These are phyloP conservation scores for Philaenus spumarius DNA, from an alignment of 1,140 invertebrate species.

Conservation along the genomic window DNA sequence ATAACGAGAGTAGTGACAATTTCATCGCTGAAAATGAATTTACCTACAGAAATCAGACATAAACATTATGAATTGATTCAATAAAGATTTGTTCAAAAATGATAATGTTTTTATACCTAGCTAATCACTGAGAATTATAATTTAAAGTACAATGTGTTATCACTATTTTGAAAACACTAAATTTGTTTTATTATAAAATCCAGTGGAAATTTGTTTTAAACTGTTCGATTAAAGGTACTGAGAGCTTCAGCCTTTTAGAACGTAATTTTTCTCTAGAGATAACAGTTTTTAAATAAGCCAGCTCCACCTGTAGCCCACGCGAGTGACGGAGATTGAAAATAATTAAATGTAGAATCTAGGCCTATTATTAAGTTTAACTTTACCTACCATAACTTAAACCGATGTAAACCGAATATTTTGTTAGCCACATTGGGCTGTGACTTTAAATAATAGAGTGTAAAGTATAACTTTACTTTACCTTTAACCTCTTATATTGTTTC, in stretches of 20 bases:
- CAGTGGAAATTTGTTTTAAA: not conserved
- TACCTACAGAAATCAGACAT: not conserved
- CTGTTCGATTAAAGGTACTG: not conserved
- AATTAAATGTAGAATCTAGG: not conserved
- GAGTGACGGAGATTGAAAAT: too few species aligned
- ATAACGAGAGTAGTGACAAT: not conserved
- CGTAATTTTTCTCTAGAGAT: too few species aligned
- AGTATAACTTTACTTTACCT: not conserved
- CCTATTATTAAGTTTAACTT: too few species aligned
- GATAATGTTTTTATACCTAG: not conserved
- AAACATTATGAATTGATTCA: not conserved
- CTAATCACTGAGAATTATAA: not conserved
- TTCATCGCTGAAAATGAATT: not conserved
- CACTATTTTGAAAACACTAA: not conserved
- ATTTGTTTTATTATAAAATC: not conserved
- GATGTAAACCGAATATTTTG: too few species aligned
- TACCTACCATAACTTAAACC: too few species aligned
- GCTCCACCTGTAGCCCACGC: too few species aligned
- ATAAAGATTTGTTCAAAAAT: not conserved
- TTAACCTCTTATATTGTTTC: slow-evolving; percentile 1
- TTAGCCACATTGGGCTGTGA: too few species aligned
- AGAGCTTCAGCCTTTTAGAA: not conserved
- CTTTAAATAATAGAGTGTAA: not conserved
- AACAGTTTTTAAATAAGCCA: too few species aligned
- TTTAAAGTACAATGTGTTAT: not conserved